Base-by-base conservation (phyloP, 92 coral and sea anemone genomes). In the Diadumene lineata region DNA sequence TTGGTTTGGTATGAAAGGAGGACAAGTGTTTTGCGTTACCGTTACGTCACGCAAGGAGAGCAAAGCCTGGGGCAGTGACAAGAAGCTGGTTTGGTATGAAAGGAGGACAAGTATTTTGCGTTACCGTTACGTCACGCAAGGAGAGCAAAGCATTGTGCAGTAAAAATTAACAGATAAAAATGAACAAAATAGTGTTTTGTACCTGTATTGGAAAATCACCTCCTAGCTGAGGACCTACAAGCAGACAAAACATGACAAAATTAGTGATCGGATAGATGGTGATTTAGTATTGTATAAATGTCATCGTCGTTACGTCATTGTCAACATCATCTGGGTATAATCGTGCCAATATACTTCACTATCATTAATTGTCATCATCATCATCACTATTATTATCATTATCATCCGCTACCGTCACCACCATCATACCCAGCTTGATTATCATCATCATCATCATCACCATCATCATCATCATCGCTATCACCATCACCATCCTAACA, bases 191-290 rank as follows among this genome's bases (percentile, higher is more conserved):
- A 23, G 60, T 43, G 16, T 9, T n/a, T 48, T 79, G 29, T 77
- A 94, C 98, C 97, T 92, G 85, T 6, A 92, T 87, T 11, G 96
- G 96, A 80, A 94, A 94, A 34, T 88, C 93, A 0, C 98, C 98
- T 19, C 93, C 98, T 33, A 94, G 97, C 58, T 94, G 98, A 24
- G 96, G 94, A 60, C 98, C 98, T 94, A 65, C 18, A 71, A 69
- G 28, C n/a, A n/a, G n/a, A n/a, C n/a, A n/a, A n/a, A n/a, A n/a
- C n/a, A n/a, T n/a, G n/a, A n/a, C n/a, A n/a, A n/a, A n/a, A n/a
- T n/a, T n/a, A n/a, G n/a, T n/a, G n/a, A n/a, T n/a, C 7, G 19
- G 17, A 4, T 17, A n/a, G n/a, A n/a, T n/a, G n/a, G n/a, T n/a
- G n/a, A n/a, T n/a, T n/a, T 2, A 55, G 6, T 26, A 55, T 55